Evolutionary conservation across 2,888 invertebrate genomes (phyloP), one percentile per base, ranked within the genome.

Genomic region (Mythimna ferrago): DNA sequence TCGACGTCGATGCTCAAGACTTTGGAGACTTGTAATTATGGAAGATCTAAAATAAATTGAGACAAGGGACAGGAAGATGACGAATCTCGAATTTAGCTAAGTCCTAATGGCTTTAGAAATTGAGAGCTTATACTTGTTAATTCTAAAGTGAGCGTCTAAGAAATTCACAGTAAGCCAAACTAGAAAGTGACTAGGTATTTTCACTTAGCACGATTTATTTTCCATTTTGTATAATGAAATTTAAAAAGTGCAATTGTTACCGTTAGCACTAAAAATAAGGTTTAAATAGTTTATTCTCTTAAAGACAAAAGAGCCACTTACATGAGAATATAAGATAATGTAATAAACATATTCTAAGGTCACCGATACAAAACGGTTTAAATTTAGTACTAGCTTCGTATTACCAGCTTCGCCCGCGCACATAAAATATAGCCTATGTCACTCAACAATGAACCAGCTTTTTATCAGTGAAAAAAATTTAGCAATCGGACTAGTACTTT

Each of bases 131-230:
- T 66, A 41, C 53, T 76, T 44, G 66, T 71, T 70, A 54, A 70
- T 70, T 81, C 54, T 56, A 51, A 78, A 69, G 53, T 21, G n/a
- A 19, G 54, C 53, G 41, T 57, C 62, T 53, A n/a, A 53, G 51
- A 61, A 76, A 81, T 77, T 66, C 41, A 57, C 58, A 44, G 66
- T 79, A 81, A 77, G 78, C 77, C 78, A 77, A 19, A 35, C 63
- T 71, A 66, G 78, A 79, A 79, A 79, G 78, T 71, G n/a, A 11
- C 66, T 81, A 81, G 32, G 56, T 66, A 81, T 77, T 81, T 71
- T 79, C 78, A 81, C 71, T 67, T 66, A 81, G 66, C 51, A 71
- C 64, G 56, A 21, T 35, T 61, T 56, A 21, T 56, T 35, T 66
- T 26, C 1, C n/a, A 53, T 78, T 75, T 57, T 6, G 11, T 11